Evolutionary conservation across 2,113 vertebrate species (phyloP).

Genomic region (human): DNA sequence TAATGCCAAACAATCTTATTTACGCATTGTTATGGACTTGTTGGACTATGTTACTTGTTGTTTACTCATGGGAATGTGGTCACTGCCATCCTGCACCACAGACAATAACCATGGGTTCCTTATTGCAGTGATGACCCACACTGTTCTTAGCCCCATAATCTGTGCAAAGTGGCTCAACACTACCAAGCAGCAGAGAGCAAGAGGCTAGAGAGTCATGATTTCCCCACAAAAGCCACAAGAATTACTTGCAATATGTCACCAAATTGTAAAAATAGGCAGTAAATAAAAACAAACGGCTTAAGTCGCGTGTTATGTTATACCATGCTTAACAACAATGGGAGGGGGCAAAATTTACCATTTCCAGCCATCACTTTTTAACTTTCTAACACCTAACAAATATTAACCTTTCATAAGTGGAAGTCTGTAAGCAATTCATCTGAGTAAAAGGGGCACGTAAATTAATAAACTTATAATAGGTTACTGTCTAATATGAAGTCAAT

Average conservation of each 20-base stretch:
- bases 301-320: not conserved
- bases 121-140: not conserved
- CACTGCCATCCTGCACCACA: not conserved
- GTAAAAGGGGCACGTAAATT: not conserved
- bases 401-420: not conserved
- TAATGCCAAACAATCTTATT: not conserved
- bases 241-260: not conserved
- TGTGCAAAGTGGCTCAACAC: not conserved
- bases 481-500: not conserved
- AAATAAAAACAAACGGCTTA: not conserved
- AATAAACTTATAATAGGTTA: not conserved
- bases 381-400: not conserved
- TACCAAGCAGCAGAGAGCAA: not conserved
- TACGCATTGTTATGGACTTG: not conserved
- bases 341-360: not conserved
- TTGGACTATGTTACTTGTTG: not conserved
- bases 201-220: conserved; percentile 45
- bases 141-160: not conserved
- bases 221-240: conserved; percentile 44
- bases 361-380: conserved; percentile 36
- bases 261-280: not conserved
- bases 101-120: not conserved
- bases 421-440: not conserved
- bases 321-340: not conserved
- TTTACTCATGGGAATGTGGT: not conserved